Percentiles rank a stretch among this genome's conserved stretches.
These are phyloP conservation scores for Lamellibrachia satsuma DNA, from an alignment of 2,888 invertebrate species.

Conservation along the genomic window DNA sequence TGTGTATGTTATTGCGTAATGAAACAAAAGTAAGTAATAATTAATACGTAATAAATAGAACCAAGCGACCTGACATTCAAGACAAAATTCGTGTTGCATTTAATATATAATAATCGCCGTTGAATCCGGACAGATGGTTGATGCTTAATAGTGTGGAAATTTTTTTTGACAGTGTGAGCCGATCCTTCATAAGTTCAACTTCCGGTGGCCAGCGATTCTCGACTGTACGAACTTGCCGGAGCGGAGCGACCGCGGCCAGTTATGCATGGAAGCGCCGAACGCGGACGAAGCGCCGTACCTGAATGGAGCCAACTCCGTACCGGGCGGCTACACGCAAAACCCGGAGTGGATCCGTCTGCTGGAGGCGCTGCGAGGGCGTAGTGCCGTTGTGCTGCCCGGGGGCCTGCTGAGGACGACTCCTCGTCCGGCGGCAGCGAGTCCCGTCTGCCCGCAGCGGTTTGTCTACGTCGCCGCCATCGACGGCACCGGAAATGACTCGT, in stretches of 20 bases:
- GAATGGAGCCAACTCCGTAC: conserved; percentile 20
- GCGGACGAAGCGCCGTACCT: conserved; percentile 28
- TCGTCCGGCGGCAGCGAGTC: not conserved
- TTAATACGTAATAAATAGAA: too few relatives aligned
- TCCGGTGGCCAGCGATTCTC: conserved; percentile 78
- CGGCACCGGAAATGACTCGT: conserved; percentile 49
- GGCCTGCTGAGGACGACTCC: conserved; percentile 18
- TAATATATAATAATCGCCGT: too few relatives aligned
- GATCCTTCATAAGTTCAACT: conserved; percentile 73
- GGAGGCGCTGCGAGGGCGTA: conserved; percentile 35
- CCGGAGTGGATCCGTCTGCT: conserved; percentile 45
- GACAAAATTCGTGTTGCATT: too few relatives aligned
- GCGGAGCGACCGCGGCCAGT: conserved; percentile 65
- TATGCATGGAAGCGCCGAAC: conserved; percentile 78
- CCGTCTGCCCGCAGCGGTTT: conserved; percentile 54
- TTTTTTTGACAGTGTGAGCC: conserved; percentile 65
- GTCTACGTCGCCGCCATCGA: conserved; percentile 46
- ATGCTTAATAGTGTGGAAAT: too few relatives aligned
- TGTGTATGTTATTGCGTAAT: too few relatives aligned
- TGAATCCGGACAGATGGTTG: too few relatives aligned
- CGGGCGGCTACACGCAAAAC: conserved; percentile 34
- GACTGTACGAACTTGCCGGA: conserved; percentile 84
- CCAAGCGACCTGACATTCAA: too few relatives aligned
- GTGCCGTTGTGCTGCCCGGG: not conserved
- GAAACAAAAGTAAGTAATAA: too few relatives aligned